Conservation (phyloP, 2,113 vertebrate species). For the Notiomystis cincta region DNA sequence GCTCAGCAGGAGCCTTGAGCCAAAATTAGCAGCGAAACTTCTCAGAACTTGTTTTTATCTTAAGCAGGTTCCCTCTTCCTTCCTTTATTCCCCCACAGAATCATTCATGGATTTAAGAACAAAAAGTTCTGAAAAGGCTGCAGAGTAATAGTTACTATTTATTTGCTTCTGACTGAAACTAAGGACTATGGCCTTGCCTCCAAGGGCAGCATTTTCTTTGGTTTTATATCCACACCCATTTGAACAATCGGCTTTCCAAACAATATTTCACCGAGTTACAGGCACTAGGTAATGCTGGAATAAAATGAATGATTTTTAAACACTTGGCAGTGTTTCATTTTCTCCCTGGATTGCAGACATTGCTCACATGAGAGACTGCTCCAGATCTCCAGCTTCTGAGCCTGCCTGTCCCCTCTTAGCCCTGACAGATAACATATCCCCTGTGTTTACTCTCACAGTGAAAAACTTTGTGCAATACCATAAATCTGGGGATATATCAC, state of each 20-base stretch:
- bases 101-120: not conserved
- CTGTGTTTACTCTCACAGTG: not conserved
- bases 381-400: not conserved
- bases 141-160: not conserved
- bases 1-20: not conserved
- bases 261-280: not conserved
- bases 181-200: not conserved
- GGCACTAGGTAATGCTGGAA: not conserved
- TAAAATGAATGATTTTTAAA: not conserved
- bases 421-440: not conserved
- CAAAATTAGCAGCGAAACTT: not conserved
- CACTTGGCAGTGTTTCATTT: not conserved
- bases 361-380: not conserved
- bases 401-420: not conserved
- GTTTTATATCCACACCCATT: conserved; percentile 18
- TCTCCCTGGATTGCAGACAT: not conserved
- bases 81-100: not conserved
- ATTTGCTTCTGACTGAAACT: not conserved
- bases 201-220: conserved; percentile 11
- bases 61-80: not conserved
- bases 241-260: not conserved
- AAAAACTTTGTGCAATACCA: not conserved
- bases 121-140: not conserved
- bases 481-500: not conserved
- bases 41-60: not conserved